These are phyloP conservation scores for Lutraria rhynchaena DNA, from an alignment of 1,140 invertebrate genomes.

Conservation along the genomic window DNA sequence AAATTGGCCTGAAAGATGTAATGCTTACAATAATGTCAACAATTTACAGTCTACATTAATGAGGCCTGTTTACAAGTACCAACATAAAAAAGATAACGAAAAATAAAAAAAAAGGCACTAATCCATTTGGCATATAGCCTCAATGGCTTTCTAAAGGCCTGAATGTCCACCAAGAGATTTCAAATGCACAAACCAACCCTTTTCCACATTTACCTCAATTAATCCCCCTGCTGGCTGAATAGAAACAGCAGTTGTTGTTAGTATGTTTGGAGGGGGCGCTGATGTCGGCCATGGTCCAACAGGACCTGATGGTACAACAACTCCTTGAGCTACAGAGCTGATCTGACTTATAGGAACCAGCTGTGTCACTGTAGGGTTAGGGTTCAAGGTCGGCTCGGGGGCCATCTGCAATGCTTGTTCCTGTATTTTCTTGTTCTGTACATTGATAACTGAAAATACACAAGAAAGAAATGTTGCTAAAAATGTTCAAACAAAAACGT, in stretches of 20 bases:
- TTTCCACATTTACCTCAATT: slow-evolving; percentile 10
- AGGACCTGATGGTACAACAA: not conserved
- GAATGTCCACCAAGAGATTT: no score
- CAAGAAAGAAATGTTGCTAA: no score
- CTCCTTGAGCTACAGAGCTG: slow-evolving; percentile 57
- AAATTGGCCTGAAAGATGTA: no score
- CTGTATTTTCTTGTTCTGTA: slow-evolving; percentile 70
- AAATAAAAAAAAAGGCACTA: no score
- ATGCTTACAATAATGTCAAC: no score
- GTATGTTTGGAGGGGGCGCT: slow-evolving; percentile 17
- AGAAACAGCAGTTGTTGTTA: not conserved
- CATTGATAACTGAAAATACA: slow-evolving; percentile 35
- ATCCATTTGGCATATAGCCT: no score
- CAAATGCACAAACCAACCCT: not conserved
- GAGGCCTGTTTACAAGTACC: no score
- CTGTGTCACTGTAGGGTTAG: slow-evolving; percentile 2
- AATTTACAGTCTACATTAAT: no score
- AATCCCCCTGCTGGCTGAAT: not conserved
- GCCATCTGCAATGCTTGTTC: slow-evolving; percentile 91
- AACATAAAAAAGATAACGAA: no score
- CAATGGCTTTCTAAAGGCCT: no score
- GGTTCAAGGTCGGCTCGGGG: slow-evolving; percentile 86
- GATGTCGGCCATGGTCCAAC: slow-evolving; percentile 35
- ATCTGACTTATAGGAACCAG: slow-evolving; percentile 83
- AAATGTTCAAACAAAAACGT: no score